Evolutionary conservation across 2,113 vertebrate genomes (phyloP).

Genomic region (Oryctolagus cuniculus): mOryCun1.1 NC_091452.1:17751501-17752000

Average conservation of each 20-base stretch:
- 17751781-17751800: not conserved
- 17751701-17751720: not conserved
- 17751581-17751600: not conserved
- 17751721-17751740: not conserved
- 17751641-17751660: not conserved
- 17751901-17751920: no score
- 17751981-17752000: no score
- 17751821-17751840: not conserved
- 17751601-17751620: not conserved
- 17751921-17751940: no score
- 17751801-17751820: not conserved
- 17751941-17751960: no score
- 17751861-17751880: not conserved
- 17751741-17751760: not conserved
- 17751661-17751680: no score
- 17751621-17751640: not conserved
- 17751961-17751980: no score
- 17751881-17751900: no score
- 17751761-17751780: not conserved
- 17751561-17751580: not conserved
- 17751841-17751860: not conserved
- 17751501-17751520: constrained; percentile 94
- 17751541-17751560: not conserved
- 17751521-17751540: constrained; percentile 38
- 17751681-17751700: not conserved